These are phyloP conservation scores for Parochlus steinenii DNA, from an alignment of 2,888 invertebrate species.

Conservation along the genomic window DNA sequence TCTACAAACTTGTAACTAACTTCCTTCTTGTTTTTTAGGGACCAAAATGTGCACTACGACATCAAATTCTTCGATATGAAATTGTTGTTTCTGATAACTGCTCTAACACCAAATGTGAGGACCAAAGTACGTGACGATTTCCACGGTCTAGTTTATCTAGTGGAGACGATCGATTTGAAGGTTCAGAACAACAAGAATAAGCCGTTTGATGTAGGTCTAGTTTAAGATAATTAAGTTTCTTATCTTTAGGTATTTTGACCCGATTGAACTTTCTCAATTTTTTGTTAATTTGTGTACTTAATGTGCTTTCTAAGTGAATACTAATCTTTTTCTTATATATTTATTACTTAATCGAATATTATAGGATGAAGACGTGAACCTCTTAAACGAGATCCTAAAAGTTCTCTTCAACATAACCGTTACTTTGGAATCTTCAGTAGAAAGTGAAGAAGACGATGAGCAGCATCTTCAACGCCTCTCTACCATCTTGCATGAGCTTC, in stretches of 20 bases:
- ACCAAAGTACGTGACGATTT: slow-evolving; percentile 46
- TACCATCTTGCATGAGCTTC: slow-evolving; percentile 48
- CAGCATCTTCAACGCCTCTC: slow-evolving; percentile 55
- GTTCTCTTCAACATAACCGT: slow-evolving; percentile 61
- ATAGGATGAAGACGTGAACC: slow-evolving; percentile 9
- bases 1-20: no score
- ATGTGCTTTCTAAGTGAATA: no score
- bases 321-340: slow-evolving; percentile 19
- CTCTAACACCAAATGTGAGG: slow-evolving; percentile 54
- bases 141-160: slow-evolving; percentile 50
- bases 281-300: no score
- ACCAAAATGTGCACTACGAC: slow-evolving; percentile 45
- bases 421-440: slow-evolving; percentile 25
- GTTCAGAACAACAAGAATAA: slow-evolving; percentile 29
- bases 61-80: slow-evolving; percentile 78
- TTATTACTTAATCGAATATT: no score
- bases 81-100: slow-evolving; percentile 75
- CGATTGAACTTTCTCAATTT: slow-evolving; percentile 21
- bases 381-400: slow-evolving; percentile 46
- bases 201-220: slow-evolving; percentile 10
- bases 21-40: slow-evolving; percentile 25
- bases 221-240: slow-evolving; percentile 5
- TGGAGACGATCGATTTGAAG: slow-evolving; percentile 47
- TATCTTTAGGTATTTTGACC: slow-evolving; percentile 7
- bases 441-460: slow-evolving; percentile 45